Evolutionary conservation across 2,888 invertebrate genomes (phyloP), one percentile per base, ranked within the genome.

Genomic region (Crepidodera aurea): DNA sequence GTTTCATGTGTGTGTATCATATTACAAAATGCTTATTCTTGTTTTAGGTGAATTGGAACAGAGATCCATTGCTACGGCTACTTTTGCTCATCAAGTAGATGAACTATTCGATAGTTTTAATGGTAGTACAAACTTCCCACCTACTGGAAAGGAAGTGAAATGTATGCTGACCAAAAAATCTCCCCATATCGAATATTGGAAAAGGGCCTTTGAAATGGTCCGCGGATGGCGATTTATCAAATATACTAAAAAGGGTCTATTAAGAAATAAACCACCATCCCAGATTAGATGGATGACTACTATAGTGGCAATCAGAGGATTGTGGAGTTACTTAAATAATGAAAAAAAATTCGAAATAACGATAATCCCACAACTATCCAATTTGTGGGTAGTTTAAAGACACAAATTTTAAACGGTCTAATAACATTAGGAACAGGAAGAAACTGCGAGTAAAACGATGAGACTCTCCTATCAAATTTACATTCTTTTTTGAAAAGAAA

Each of bases 71-170:
- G 67, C 65, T 10, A 62, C 65, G n/a, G 65, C 60, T 27, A 63
- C 34, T 32, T 69, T 69, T 58, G 63, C 69, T 3, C 37, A 64
- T 19, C 50, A 62, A 42, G 56, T 69, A 51, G 62, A 71, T 62
- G 59, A 70, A 19, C 51, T 70, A 16, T 73, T 70, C 59, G 73
- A 72, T 22, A 71, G 71, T 59, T 67, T 69, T 55, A 57, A 66
- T 60, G 65, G 65, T 7, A 63, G 39, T 25, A 3, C 10, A 19
- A 37, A n/a, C 12, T 12, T 18, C 13, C 29, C 60, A 13, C 54
- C 60, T 18, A 51, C 25, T 27, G 62, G 62, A 32, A 65, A 62
- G 42, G 27, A 48, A 13, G 25, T 66, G 7, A 44, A 60, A 25
- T 59, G 60, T 44, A 42, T 12, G 29, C 56, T 69, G 7, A 64